phyloP scores from a whole-genome alignment of 2,797 vertebrate genomes.

The Leucoraja ocellata region DNA sequence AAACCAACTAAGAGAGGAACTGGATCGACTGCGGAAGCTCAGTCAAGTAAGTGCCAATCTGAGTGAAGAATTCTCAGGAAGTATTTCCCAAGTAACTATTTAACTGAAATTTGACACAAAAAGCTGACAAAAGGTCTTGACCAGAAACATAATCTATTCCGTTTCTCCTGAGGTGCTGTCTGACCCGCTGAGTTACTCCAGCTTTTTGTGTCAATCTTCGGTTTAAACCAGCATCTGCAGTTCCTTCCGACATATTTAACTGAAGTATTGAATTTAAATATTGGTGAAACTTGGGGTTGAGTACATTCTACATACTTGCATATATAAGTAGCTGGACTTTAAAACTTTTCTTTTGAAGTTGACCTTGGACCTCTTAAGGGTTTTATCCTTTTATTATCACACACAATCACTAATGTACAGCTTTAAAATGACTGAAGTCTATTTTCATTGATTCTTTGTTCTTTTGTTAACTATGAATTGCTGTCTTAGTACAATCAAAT shows the following conservation, averaged over 20 bases:
- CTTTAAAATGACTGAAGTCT: not conserved
- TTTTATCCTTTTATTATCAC: not conserved
- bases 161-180: no score
- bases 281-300: not conserved
- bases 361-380: not conserved
- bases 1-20: constrained; percentile 62
- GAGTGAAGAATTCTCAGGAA: not conserved
- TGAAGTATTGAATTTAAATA: not conserved
- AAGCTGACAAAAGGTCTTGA: no score
- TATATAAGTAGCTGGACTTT: not conserved
- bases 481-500: not conserved
- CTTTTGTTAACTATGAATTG: not conserved
- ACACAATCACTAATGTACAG: not conserved
- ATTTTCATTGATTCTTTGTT: not conserved
- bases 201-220: no score
- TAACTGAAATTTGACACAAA: not conserved
- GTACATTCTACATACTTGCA: no score
- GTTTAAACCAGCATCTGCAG: no score
- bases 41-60: constrained; percentile 57
- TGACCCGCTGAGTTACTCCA: no score
- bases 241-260: not conserved
- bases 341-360: not conserved
- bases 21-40: constrained; percentile 53
- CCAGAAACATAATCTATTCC: no score
- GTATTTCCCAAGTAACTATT: not conserved